Evolutionary conservation across 2,113 vertebrate genomes (phyloP), one percentile per base, ranked within the genome.

Genomic region (Ibidorhyncha struthersii): DNA sequence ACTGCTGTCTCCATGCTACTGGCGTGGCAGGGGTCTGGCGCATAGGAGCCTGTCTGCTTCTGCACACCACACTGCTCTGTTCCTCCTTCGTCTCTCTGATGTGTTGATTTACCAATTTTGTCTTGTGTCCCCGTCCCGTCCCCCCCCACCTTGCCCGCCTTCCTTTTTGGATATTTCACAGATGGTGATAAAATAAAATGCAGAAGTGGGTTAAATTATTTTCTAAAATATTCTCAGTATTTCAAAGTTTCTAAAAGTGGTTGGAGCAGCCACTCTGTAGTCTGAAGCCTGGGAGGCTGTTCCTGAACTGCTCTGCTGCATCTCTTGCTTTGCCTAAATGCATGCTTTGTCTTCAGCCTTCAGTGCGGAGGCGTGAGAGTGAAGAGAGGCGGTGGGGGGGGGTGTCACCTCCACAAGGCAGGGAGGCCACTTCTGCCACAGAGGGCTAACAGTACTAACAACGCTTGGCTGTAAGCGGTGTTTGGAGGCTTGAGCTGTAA

Each of bases 351-450:
- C 32, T 86, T 73, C 2, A 62, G 45, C 74, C 43, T 34, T 87
- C 8, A 13, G 12, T 15, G 23, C 0, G 0, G 86, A 78, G 73
- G 47, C 34, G 20, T 0, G 4, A 34, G 67, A 13, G 22, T 6
- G 45, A 70, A 29, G 38, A 65, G 59, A 69, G 47, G 55, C 63
- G 20, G 2, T 1, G 27, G 10, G 30, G 7, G 21, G 23, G 12
- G 8, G 1, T 4, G 0, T 56, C 90, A 41, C 62, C 40, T 49
- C 52, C 8, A 2, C 12, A 14, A 56, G 52, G 27, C 66, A 10
- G 12, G 58, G 66, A 59, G 34, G 23, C 32, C 27, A 3, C 49
- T 69, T 40, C 50, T 66, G 50, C 43, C 1, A 0, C 50, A 14
- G 50, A 45, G 45, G 3, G 8, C 59, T 36, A 5, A 7, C 40